These are phyloP conservation scores for Tolmerus cingulatus DNA, from an alignment of 2,888 invertebrate genomes.

Conservation along the genomic window DNA sequence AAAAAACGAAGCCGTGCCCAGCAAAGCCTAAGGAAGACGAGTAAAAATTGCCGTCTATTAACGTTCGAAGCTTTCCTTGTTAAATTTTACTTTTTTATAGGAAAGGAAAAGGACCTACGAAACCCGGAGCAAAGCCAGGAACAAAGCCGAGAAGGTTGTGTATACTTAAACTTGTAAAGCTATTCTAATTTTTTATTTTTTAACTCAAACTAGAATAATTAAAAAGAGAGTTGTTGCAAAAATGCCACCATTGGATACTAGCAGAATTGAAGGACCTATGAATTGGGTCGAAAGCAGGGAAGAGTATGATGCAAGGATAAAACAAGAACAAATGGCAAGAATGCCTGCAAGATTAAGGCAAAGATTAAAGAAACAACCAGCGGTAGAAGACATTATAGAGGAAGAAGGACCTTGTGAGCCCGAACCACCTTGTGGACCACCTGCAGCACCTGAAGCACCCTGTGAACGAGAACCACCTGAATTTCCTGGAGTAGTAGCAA, in stretches of 20 bases:
- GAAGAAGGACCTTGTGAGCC: neutral
- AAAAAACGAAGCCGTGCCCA: neutral
- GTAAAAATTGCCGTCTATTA: neutral
- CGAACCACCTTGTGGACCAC: neutral
- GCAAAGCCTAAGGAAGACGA: neutral
- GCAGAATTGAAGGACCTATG: neutral
- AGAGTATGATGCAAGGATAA: neutral
- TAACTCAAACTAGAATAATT: neutral
- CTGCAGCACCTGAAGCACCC: neutral
- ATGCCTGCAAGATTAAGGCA: constrained; percentile 33
- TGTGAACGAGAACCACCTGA: too few relatives aligned
- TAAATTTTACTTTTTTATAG: neutral
- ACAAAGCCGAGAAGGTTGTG: neutral
- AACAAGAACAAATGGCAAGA: neutral
- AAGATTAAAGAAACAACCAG: neutral
- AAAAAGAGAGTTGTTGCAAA: neutral
- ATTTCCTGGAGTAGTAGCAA: neutral
- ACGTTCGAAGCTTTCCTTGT: neutral
- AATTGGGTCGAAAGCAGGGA: constrained; percentile 16
- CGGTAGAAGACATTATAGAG: neutral
- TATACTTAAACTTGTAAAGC: neutral
- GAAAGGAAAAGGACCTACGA: neutral
- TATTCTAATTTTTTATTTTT: neutral
- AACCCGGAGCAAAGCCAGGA: neutral
- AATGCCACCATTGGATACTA: neutral